Evolutionary conservation across 2,888 invertebrate species (phyloP), one percentile per base, ranked within the genome.

Genomic region (Latrodectus elegans): DNA sequence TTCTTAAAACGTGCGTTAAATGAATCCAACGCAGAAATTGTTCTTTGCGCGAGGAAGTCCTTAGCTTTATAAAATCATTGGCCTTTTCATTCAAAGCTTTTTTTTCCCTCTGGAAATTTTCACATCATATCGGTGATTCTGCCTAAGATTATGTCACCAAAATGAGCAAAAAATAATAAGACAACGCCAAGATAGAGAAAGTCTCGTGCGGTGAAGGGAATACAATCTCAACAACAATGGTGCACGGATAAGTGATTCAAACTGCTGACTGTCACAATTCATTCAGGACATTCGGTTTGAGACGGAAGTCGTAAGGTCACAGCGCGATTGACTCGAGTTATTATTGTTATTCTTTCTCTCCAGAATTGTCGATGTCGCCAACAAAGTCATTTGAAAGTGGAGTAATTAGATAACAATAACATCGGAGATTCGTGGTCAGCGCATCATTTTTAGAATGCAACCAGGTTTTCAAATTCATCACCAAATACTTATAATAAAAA

Each of bases 231-330:
- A 73, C 72, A 84, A 77, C 71, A 38, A 72, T 26, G 22, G 53
- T 15, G 51, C 49, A 38, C 38, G 38, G 38, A 38, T 38, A 38
- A 38, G 38, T 38, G 38, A 38, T 38, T 55, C 65, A 52, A 76
- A 76, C 68, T 71, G 38, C 53, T 14, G 17, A 60, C 78, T 77
- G 76, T 77, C 76, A 77, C 51, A 72, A 65, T 76, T 77, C 65
- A 51, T 68, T 74, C 74, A 51, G 65, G 77, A 77, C 77, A 53
- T 60, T 77, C 65, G 65, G 26, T 53, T 77, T 84, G 76, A 76
- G 60, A 26, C 70, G 74, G 82, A 72, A 77, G 26, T 38, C 15
- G 76, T 52, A 51, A 22, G 9, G 65, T 15, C 75, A 77, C 67
- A 67, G 52, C 68, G 67, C 51, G 53, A 70, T 55, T 52, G n/a